phyloP scores from a whole-genome alignment of 2,888 invertebrate genomes.

The Axea sp. region DNA sequence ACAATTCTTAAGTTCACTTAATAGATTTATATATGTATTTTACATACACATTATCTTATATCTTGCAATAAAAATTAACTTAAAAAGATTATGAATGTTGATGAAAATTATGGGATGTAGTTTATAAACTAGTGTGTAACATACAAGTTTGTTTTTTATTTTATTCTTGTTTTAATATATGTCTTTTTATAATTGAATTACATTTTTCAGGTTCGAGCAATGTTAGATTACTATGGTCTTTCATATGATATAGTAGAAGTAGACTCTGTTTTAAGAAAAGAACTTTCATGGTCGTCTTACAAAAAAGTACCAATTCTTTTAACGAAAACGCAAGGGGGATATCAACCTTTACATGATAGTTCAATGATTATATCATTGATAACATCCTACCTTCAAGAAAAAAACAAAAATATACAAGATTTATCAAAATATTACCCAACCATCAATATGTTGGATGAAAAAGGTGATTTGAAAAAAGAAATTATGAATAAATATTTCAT shows the following conservation, averaged over 20 bases:
- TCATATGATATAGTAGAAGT: conserved; percentile 98
- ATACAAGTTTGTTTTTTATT: no score
- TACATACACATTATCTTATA: no score
- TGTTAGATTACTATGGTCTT: conserved; percentile 94
- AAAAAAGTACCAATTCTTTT: conserved; percentile 97
- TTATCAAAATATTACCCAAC: conserved; percentile 88
- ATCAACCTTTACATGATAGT: conserved; percentile 94
- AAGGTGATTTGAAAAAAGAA: conserved; percentile 85
- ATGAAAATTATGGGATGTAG: no score
- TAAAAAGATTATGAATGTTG: no score
- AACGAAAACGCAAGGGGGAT: conserved; percentile 86
- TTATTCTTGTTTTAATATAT: no score
- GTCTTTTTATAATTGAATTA: no score
- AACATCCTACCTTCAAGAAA: conserved; percentile 86
- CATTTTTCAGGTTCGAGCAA: conserved; percentile 83
- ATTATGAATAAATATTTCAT: conserved; percentile 93
- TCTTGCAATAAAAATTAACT: no score
- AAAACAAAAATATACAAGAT: conserved; percentile 83
- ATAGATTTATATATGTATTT: no score
- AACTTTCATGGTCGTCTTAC: conserved; percentile 95
- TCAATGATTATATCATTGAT: conserved; percentile 95
- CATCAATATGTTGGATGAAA: conserved; percentile 84
- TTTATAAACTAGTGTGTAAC: no score
- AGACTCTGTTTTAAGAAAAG: conserved; percentile 94
- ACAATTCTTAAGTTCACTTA: no score